phyloP scores from a whole-genome alignment of 2,113 vertebrate genomes.

The Euleptes europaea region DNA sequence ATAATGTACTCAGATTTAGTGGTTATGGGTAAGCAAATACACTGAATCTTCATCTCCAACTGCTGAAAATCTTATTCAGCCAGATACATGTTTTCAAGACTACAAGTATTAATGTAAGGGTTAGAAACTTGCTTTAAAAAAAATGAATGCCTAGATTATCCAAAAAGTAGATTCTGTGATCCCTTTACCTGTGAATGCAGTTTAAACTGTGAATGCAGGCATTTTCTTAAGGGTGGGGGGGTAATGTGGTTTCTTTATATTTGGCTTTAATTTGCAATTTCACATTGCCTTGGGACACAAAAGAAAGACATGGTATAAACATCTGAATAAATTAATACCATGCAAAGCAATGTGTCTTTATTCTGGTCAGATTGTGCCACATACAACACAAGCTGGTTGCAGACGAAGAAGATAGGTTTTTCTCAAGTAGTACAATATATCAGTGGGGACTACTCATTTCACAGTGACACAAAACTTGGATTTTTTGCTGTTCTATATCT shows the following conservation, averaged over 20 bases:
- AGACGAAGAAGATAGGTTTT: background rate
- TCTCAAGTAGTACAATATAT: background rate
- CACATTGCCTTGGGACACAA: too few species aligned
- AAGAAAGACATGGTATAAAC: too few species aligned
- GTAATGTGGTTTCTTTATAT: too few species aligned
- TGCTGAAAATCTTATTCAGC: too few species aligned
- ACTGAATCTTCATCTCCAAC: background rate
- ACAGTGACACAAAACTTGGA: conserved; percentile 8
- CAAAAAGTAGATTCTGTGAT: background rate
- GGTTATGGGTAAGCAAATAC: background rate
- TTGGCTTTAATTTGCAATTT: too few species aligned
- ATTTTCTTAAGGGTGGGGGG: too few species aligned
- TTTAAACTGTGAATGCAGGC: too few species aligned
- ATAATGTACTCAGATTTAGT: too few species aligned
- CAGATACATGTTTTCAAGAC: background rate
- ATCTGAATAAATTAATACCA: too few species aligned
- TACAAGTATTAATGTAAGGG: too few species aligned
- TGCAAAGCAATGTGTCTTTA: background rate
- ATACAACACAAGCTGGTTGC: background rate
- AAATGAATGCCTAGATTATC: background rate
- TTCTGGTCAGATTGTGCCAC: background rate
- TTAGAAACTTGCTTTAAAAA: background rate
- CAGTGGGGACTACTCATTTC: background rate
- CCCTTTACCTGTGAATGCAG: background rate
- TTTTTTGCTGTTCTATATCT: conserved; percentile 2